A percentile compares a stretch with the other conserved stretches of the same genome.
Evolutionary conservation across 2,113 vertebrate species (phyloP).

Genomic region (Ptilonorhynchus violaceus): DNA sequence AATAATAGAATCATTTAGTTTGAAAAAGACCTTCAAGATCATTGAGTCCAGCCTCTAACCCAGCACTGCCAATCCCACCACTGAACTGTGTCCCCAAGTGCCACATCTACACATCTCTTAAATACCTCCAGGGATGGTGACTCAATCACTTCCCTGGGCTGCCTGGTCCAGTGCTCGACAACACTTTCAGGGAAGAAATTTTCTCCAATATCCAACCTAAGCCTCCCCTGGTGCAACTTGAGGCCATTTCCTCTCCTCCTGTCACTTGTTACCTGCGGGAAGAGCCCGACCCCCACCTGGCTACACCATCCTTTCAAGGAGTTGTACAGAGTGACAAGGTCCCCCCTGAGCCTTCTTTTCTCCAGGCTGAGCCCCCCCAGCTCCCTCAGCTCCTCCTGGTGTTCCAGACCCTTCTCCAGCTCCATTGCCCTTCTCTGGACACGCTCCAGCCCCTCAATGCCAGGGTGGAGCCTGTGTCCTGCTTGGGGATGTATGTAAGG

Average conservation of each 20-base stretch:
- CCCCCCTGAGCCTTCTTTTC: not conserved
- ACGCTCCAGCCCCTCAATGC: not conserved
- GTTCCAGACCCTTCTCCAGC: not conserved
- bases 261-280: not conserved
- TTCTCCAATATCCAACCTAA: not conserved
- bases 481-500: not conserved
- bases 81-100: not conserved
- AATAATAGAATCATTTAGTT: not conserved
- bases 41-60: accelerated
- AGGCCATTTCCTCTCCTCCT: not conserved
- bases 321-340: not conserved
- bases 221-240: not conserved
- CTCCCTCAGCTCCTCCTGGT: not conserved
- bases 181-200: not conserved
- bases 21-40: not conserved
- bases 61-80: not conserved
- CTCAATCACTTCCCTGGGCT: not conserved
- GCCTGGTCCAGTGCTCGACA: not conserved
- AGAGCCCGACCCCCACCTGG: accelerated
- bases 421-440: not conserved
- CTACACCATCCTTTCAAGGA: not conserved
- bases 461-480: not conserved
- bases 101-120: accelerated
- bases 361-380: not conserved
- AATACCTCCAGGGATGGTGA: not conserved